These are phyloP conservation scores for Nyctalus aviator DNA, from an alignment of 2,797 vertebrate species.

Conservation along the genomic window DNA sequence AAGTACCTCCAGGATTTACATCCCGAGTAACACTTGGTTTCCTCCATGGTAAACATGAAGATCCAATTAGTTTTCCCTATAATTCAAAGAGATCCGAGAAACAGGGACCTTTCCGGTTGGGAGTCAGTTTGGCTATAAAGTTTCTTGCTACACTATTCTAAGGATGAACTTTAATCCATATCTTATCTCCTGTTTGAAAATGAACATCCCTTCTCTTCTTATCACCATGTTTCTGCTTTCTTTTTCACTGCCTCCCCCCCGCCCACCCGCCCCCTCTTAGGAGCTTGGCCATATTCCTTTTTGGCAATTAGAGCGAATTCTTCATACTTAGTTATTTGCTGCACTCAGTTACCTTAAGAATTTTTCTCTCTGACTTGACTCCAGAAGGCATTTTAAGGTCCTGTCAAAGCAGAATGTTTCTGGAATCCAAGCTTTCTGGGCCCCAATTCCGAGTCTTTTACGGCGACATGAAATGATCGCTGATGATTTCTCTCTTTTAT, in stretches of 20 bases:
- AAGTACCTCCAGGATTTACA: constrained; percentile 77
- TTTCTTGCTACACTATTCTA: constrained; percentile 84
- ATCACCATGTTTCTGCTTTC: constrained; percentile 87
- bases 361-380: constrained; percentile 74
- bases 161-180: constrained; percentile 88
- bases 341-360: constrained; percentile 88
- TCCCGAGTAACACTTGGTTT: constrained; percentile 71
- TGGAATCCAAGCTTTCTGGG: constrained; percentile 60
- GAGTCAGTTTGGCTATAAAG: constrained; percentile 84
- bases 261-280: constrained; percentile 72
- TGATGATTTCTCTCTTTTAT: constrained; percentile 61
- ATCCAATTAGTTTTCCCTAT: constrained; percentile 82
- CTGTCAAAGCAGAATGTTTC: constrained; percentile 68
- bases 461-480: constrained; percentile 33
- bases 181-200: constrained; percentile 89
- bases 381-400: constrained; percentile 76
- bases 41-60: constrained; percentile 65
- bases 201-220: constrained; percentile 90
- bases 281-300: constrained; percentile 86
- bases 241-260: constrained; percentile 49
- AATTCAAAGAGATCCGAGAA: constrained; percentile 74
- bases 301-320: constrained; percentile 85
- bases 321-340: constrained; percentile 81
- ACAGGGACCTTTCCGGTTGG: constrained; percentile 82
- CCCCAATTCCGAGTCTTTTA: constrained; percentile 23